Base-by-base conservation (phyloP, 2,797 vertebrate species). In the Anas bernieri region DNA sequence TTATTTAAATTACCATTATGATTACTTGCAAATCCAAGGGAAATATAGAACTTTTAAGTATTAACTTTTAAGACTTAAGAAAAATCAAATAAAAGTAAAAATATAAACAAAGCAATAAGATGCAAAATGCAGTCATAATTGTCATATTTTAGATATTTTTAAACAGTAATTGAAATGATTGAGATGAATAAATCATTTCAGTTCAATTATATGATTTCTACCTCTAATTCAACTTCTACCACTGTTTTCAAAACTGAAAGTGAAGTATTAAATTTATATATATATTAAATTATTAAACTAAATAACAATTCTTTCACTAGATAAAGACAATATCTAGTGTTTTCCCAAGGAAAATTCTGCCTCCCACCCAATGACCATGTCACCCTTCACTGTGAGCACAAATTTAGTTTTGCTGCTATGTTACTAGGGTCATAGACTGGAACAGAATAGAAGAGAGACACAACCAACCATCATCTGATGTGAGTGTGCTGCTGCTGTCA, bases 1-100 rank as follows among this genome's bases (percentile, higher is more conserved):
- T 93, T 87, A 93, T 89, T 96, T 81, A 89, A 90, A 94, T 84
- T 79, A 68, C 41, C 55, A n/a, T 35, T 48, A 58, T 46, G 35
- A 33, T 61, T 80, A 45, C n/a, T 67, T 63, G n/a, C 8, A 92
- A 75, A 50, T 69, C 25, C 43, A 79, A 17, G 43, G 17, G n/a
- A 79, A 64, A 76, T 72, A 39, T 33, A 77, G 14, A 58, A 56
- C 6, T 6, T 63, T 43, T 37, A 66, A 62, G n/a, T 35, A 50
- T 26, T 26, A 50, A 50, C 48, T 50, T 50, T 26, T 50, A 50
- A 50, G 5, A 25, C 9, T 69, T 82, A 33, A 23, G 62, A 55
- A 63, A 43, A 16, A 17, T 6, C 11, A 16, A 1, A 64, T 37
- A 54, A 33, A 9, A 16, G 7, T 1, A 26, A 12, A 23, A 55